Evolutionary conservation across 2,888 invertebrate species (phyloP), one percentile per base, ranked within the genome.

Genomic region (Stenodema calcarata): DNA sequence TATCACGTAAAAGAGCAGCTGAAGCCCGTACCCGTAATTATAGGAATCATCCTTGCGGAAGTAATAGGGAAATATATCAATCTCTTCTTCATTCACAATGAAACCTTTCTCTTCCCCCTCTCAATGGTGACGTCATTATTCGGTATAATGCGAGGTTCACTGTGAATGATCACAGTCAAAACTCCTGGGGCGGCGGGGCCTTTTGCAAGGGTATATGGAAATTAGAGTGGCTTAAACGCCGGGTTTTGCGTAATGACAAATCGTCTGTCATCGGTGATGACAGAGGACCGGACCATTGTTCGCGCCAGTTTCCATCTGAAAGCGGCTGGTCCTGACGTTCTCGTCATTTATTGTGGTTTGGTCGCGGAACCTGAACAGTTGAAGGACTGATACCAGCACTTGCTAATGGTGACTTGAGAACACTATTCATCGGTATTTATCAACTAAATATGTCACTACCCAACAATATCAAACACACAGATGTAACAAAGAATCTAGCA

Each of bases 201-300:
- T 73, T 41, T 35, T 35, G 73, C 73, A 41, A 73, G 73, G 73
- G 16, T 41, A 41, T 73, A 73, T 73, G 73, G 73, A 73, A 73
- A 73, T 73, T 73, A 41, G 73, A 6, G 73, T 7, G 41, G 35
- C 16, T 16, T 73, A 62, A 62, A 62, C 62, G 62, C 23, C 18
- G 62, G 62, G 62, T 62, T n/a, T 23, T 18, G 62, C 62, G 73
- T 73, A 30, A 73, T 35, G 73, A 73, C 73, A 73, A 30, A 73
- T 73, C 73, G 30, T 16, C 73, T 41, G 73, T 73, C 73, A 62
- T 62, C n/a, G 73, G 73, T 73, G 73, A 73, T 73, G 73, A 73
- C 73, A 73, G 73, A 41, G 73, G 0, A 62, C 62, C 12, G 62
- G 23, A 62, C 62, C 7, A 62, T 62, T 62, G 62, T 62, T 62